Conservation (phyloP, 2,888 invertebrate species). For the Heliothis peltigera region DNA sequence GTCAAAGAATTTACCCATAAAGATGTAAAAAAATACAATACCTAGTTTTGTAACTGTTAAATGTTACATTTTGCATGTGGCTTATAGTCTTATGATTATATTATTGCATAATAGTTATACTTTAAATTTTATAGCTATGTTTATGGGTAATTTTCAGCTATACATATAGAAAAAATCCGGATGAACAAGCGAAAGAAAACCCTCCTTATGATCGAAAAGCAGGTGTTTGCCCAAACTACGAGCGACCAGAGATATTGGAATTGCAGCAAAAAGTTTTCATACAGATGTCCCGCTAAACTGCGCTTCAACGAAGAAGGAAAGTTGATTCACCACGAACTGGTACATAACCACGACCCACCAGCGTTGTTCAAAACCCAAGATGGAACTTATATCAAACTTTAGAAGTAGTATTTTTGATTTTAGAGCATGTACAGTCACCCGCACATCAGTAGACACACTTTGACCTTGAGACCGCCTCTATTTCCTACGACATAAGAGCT, state of each 20-base stretch:
- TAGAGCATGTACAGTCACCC: no score
- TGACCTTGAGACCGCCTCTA: no score
- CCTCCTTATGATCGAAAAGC: conserved; percentile 56
- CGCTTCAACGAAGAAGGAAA: conserved; percentile 68
- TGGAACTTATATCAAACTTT: conserved; percentile 58
- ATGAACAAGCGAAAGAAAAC: conserved; percentile 50
- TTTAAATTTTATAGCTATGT: no score
- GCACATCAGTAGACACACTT: no score
- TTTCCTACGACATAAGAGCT: no score
- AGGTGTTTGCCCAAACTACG: conserved; percentile 74
- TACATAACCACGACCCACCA: conserved; percentile 73
- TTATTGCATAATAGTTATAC: no score
- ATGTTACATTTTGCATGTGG: no score
- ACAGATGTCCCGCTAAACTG: conserved; percentile 72
- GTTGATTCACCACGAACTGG: conserved; percentile 63
- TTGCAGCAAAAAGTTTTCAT: conserved; percentile 71
- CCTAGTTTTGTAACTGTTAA: no score
- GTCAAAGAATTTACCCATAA: no score
- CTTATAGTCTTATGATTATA: no score
- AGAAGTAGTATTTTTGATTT: background rate
- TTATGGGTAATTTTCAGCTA: conserved; percentile 22
- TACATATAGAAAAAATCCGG: conserved; percentile 48
- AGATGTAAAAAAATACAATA: no score
- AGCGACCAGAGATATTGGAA: conserved; percentile 75
- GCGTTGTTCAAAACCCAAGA: conserved; percentile 54